A percentile compares a stretch with the other conserved stretches of the same genome.
phyloP scores from a whole-genome alignment of 2,113 vertebrate genomes.

The Carassius carassius region DNA sequence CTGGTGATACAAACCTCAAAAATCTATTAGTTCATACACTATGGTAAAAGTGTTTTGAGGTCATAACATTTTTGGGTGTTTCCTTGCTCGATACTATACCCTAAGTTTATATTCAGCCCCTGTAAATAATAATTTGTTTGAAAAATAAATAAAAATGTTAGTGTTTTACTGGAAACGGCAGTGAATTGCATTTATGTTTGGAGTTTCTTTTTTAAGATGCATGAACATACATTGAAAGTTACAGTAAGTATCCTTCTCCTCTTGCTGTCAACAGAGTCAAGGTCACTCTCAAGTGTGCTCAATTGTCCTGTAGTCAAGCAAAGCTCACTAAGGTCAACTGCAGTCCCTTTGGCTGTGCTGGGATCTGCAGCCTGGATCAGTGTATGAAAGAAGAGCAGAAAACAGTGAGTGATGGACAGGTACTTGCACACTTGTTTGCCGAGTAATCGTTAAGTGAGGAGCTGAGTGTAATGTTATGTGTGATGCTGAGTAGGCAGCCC shows the following conservation, averaged over 20 bases:
- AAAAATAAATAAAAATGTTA: background rate
- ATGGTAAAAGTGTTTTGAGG: too few relatives aligned
- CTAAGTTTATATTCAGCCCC: too few relatives aligned
- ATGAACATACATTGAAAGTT: background rate
- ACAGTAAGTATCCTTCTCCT: slow-evolving; percentile 1
- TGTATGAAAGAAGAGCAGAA: background rate
- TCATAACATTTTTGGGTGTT: too few relatives aligned
- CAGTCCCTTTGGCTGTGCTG: background rate
- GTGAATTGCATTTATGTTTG: background rate
- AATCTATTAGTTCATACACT: too few relatives aligned
- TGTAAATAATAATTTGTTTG: background rate
- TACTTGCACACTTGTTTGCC: slow-evolving; percentile 38
- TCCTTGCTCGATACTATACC: too few relatives aligned
- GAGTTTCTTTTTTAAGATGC: background rate
- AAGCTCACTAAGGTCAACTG: slow-evolving; percentile 29
- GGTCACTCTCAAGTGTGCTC: slow-evolving; percentile 30
- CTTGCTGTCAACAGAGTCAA: background rate
- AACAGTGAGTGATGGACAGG: slow-evolving; percentile 8
- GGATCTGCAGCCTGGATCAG: background rate
- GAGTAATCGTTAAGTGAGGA: slow-evolving; percentile 52
- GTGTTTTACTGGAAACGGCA: background rate
- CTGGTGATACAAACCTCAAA: too few relatives aligned
- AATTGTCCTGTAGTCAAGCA: slow-evolving; percentile 15
- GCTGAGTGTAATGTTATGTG: slow-evolving; percentile 42
- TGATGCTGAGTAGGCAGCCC: slow-evolving; percentile 59